Evolutionary conservation across 1,140 invertebrate genomes (phyloP).

Genomic region (Drosophila sulfurigaster): DNA sequence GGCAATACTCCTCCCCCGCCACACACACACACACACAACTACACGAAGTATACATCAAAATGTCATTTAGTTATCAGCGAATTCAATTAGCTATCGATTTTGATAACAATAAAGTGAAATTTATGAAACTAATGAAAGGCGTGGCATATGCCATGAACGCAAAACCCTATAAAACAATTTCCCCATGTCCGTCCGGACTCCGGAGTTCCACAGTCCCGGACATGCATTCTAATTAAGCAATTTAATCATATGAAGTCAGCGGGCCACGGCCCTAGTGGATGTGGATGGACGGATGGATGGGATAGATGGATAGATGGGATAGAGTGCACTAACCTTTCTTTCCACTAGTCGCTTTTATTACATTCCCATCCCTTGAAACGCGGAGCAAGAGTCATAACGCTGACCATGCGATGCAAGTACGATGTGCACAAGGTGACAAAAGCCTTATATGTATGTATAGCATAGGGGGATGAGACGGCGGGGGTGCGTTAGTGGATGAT

Average conservation of each 20-base stretch:
- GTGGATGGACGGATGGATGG: background rate
- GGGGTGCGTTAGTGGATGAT: slow-evolving; percentile 34
- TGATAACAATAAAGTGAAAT: slow-evolving; percentile 62
- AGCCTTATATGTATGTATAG: background rate
- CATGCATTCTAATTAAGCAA: slow-evolving; percentile 63
- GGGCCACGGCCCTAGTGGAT: background rate
- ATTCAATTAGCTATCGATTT: slow-evolving; percentile 75
- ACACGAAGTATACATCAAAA: slow-evolving; percentile 34
- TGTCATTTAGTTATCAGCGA: slow-evolving; percentile 47
- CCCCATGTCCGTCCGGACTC: background rate
- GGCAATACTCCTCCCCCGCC: background rate
- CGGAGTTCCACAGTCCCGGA: too few relatives aligned
- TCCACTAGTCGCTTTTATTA: background rate
- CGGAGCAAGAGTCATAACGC: background rate
- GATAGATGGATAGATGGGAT: background rate
- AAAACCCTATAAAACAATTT: slow-evolving; percentile 5
- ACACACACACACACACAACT: background rate
- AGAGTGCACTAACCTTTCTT: slow-evolving; percentile 23
- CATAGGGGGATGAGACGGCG: background rate
- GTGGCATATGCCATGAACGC: background rate
- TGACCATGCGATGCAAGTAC: slow-evolving; percentile 3
- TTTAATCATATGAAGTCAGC: slow-evolving; percentile 50
- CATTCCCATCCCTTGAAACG: slow-evolving; percentile 1
- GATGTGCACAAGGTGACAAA: slow-evolving; percentile 25
- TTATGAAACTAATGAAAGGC: slow-evolving; percentile 23